Evolutionary conservation across 53 echinoderm and acorn worm species (phyloP).

Genomic region (Hippasteria phrygiana): DNA sequence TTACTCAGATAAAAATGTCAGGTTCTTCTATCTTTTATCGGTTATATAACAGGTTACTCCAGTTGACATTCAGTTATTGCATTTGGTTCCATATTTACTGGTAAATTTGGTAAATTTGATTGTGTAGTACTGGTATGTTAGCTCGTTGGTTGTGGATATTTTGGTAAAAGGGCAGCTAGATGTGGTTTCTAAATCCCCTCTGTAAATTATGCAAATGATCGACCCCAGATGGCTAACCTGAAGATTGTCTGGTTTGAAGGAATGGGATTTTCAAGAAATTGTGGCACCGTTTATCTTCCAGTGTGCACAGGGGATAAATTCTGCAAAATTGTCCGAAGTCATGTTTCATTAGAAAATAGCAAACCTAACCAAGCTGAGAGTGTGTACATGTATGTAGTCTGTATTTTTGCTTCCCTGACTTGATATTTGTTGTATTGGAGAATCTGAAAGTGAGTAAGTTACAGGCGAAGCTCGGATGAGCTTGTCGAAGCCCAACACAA

Average conservation of each 20-base stretch:
- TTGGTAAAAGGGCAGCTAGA: not conserved
- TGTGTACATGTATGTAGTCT: too few relatives aligned
- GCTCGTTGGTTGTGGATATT: not conserved
- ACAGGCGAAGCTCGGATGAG: not conserved
- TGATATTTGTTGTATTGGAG: not conserved
- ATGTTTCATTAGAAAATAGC: too few relatives aligned
- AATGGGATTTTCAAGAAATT: not conserved
- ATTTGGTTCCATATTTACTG: too few relatives aligned
- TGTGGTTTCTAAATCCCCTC: conserved; percentile 7
- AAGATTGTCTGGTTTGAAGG: not conserved
- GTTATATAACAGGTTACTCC: too few relatives aligned
- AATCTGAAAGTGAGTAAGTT: not conserved
- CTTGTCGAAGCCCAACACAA: conserved; percentile 17
- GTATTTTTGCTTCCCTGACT: not conserved
- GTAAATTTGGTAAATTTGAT: not conserved
- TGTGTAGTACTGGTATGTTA: not conserved
- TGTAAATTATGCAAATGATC: conserved; percentile 5
- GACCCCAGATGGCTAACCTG: not conserved
- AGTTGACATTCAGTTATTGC: too few relatives aligned
- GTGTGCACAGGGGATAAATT: too few relatives aligned
- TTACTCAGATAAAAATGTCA: too few relatives aligned
- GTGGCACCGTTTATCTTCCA: too few relatives aligned
- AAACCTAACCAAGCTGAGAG: too few relatives aligned
- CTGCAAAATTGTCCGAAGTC: too few relatives aligned
- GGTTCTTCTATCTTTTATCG: too few relatives aligned